Base-by-base conservation (phyloP, 2,797 vertebrate species). In the Todus mexicanus region DNA sequence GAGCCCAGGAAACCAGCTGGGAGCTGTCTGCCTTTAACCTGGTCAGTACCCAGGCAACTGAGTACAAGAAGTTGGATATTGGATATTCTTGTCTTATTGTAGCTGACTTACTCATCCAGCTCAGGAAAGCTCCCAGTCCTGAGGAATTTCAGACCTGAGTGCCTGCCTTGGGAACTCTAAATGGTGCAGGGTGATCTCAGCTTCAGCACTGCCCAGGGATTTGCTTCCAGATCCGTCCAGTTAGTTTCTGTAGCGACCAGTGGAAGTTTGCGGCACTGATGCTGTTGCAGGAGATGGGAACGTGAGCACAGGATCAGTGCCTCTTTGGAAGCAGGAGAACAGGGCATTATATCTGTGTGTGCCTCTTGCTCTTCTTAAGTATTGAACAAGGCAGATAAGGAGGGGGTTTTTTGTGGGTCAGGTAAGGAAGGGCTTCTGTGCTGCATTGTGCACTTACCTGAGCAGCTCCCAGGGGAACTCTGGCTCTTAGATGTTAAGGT, bases 321-420 rank as follows among this genome's bases (percentile, higher is more conserved):
- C n/a, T 10, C 22, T 87, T 45, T 79, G 65, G 60, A 89, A 77
- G 16, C 22, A 33, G 19, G 42, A 83, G 47, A 57, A 22, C 29
- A 26, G 47, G 12, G 6, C 54, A 13, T 76, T 81, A 31, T 18
- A 31, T 66, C 38, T 73, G 1, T 0, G 0, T 50, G 12, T 81
- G 48, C 18, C 40, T 61, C 51, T 61, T 1, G 1, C 57, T 84
- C 60, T 26, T 75, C 19, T 57, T 42, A 51, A 86, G 51, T 47
- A 54, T 60, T 70, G n/a, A 74, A 70, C 40, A 31, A 57, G 35
- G 29, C 51, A 64, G 38, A 65, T 66, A 33, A 65, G 45, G 69
- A 80, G 64, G 11, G 3, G 13, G 43, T 48, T 59, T 65, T 74
- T 59, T 17, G 27, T 56, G 71, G 35, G 31, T 29, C 40, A 51